These are phyloP conservation scores for Lasioglossum leucozonium DNA, from an alignment of 2,888 invertebrate species.

Conservation along the genomic window DNA sequence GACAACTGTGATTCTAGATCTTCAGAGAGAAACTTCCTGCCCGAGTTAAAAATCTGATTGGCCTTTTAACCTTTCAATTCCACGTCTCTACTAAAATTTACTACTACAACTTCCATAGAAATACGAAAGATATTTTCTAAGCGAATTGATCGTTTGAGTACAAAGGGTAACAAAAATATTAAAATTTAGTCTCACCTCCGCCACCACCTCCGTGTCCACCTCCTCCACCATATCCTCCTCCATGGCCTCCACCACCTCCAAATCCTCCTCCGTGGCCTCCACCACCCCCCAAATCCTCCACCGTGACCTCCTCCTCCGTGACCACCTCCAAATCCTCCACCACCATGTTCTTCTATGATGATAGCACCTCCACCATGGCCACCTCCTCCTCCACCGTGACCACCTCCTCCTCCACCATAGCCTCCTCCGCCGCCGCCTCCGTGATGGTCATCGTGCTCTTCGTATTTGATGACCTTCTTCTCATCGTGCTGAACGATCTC, in stretches of 20 bases:
- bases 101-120: not conserved
- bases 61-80: not conserved
- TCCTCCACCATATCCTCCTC: constrained; percentile 22
- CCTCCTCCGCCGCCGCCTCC: constrained; percentile 66
- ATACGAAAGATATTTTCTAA: not conserved
- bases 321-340: constrained; percentile 45
- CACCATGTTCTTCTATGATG: not conserved
- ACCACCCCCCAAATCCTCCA: constrained; percentile 64
- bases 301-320: constrained; percentile 60
- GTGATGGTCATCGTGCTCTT: constrained; percentile 70
- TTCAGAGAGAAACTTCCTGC: not conserved
- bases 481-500: constrained; percentile 74
- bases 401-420: constrained; percentile 43
- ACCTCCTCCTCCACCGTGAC: constrained; percentile 38
- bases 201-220: constrained; percentile 29
- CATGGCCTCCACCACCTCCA: constrained; percentile 48
- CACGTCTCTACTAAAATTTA: not conserved
- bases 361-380: constrained; percentile 36
- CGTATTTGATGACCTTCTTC: constrained; percentile 72
- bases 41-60: not conserved
- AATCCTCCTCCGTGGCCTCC: constrained; percentile 50
- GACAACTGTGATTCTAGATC: not conserved
- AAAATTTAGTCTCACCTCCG: constrained; percentile 9
- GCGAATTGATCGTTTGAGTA: too few species aligned
- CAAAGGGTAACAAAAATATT: too few species aligned